phyloP scores from a whole-genome alignment of 2,888 invertebrate species.

The Cataglyphis altisquamis region DNA sequence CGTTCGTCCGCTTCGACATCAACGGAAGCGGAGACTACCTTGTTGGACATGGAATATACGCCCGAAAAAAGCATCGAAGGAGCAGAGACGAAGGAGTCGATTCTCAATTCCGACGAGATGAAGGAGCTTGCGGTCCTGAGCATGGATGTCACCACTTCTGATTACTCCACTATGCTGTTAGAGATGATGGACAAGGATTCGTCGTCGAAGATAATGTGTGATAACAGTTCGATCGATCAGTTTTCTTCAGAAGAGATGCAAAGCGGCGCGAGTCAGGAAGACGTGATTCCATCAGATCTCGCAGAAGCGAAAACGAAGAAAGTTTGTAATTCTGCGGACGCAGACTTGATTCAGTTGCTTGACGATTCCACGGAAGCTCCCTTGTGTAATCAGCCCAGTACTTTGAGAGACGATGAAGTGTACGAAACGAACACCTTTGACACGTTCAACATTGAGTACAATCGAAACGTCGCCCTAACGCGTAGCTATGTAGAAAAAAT shows the following conservation, averaged over 20 bases:
- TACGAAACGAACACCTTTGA: slow-evolving; percentile 11
- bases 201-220: background rate
- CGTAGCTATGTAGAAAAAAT: background rate
- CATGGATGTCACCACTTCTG: background rate
- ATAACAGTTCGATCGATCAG: slow-evolving; percentile 19
- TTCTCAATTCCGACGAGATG: background rate
- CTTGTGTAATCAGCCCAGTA: background rate
- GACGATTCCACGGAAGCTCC: background rate
- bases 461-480: background rate
- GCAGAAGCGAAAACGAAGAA: background rate
- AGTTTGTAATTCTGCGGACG: background rate
- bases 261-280: background rate
- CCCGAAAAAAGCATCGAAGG: background rate
- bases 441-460: slow-evolving; percentile 8
- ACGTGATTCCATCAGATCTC: background rate
- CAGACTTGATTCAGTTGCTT: background rate
- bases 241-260: background rate
- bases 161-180: slow-evolving; percentile 15
- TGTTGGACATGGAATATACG: background rate
- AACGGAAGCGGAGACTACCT: background rate
- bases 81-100: background rate
- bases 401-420: background rate
- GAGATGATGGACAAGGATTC: background rate
- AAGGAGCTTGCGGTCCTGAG: background rate
- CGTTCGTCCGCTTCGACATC: background rate